These are phyloP conservation scores for Chelonoidis abingdonii DNA, from an alignment of 2,113 vertebrate species.

Conservation along the genomic window DNA sequence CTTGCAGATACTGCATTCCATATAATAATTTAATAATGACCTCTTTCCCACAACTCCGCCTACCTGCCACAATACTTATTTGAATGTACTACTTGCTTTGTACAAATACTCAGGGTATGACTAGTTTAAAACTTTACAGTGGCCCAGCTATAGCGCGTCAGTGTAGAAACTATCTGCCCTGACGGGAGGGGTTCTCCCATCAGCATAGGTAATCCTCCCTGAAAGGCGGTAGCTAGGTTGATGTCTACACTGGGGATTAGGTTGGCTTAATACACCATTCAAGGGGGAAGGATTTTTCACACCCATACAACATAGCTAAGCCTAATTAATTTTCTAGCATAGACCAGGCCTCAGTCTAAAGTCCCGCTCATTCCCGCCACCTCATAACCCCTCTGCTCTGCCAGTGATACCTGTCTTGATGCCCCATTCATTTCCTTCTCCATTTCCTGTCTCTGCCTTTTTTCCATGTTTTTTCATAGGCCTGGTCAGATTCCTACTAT, in stretches of 20 bases:
- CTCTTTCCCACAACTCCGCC: not conserved
- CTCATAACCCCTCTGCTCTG: not conserved
- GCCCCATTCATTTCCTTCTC: not conserved
- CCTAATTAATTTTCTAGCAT: too few relatives aligned
- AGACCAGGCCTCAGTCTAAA: not conserved
- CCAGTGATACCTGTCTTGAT: not conserved
- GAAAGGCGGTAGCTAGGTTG: not conserved
- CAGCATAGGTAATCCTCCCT: not conserved
- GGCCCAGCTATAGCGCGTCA: not conserved
- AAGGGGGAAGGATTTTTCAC: not conserved
- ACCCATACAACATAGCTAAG: too few relatives aligned
- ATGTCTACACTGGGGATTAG: not conserved
- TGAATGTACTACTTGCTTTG: not conserved
- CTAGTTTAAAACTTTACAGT: not conserved
- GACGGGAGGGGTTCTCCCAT: not conserved
- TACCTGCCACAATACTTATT: not conserved
- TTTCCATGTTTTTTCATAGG: not conserved
- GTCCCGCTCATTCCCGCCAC: not conserved
- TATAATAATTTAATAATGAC: not conserved
- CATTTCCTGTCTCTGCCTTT: not conserved
- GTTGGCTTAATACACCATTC: not conserved
- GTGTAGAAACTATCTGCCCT: not conserved
- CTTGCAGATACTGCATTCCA: not conserved
- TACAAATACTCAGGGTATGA: not conserved
- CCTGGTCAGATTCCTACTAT: slow-evolving; percentile 5